Evolutionary conservation across 2,888 invertebrate genomes (phyloP), one percentile per base, ranked within the genome.

Genomic region (Cloeon dipterum): DNA sequence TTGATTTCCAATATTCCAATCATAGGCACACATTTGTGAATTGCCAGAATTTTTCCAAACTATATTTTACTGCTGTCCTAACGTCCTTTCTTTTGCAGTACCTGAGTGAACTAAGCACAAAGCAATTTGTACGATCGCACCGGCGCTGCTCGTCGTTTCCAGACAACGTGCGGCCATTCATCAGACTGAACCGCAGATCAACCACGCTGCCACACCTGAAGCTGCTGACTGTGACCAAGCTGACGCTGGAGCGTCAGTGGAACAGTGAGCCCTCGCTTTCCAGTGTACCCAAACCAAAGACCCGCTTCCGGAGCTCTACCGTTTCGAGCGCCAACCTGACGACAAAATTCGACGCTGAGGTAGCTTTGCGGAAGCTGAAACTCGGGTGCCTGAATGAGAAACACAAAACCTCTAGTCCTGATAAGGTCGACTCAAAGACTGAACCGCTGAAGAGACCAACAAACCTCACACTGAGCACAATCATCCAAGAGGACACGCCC

Each of bases 71-170:
- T n/a, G n/a, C n/a, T n/a, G n/a, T n/a, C n/a, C n/a, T n/a, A n/a
- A n/a, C n/a, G n/a, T n/a, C n/a, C n/a, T 38, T 34, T 20, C 20
- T 17, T 35, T 42, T 42, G 26, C 39, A 48, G 48, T 48, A 46
- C 37, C 36, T 46, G 26, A 40, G 43, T 2, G 47, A 46, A 21
- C 53, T 52, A 50, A 47, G 47, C 37, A 49, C 49, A 26, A 41
- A 39, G 46, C 39, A 52, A 50, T 38, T 52, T 52, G n/a, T 32
- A 33, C 52, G 47, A 8, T 46, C 57, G 38, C 65, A 66, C 39
- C 54, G 61, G 42, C 58, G 68, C 21, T 65, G 66, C 47, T 64
- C 65, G 3, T 66, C 66, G 20, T 63, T 65, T 43, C 66, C 65
- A n/a, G 59, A 60, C 29, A 29, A 29, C 29, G 7, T 29, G 14